phyloP scores from a whole-genome alignment of 2,888 invertebrate species.

The Lepidocyrtoides sp. region DNA sequence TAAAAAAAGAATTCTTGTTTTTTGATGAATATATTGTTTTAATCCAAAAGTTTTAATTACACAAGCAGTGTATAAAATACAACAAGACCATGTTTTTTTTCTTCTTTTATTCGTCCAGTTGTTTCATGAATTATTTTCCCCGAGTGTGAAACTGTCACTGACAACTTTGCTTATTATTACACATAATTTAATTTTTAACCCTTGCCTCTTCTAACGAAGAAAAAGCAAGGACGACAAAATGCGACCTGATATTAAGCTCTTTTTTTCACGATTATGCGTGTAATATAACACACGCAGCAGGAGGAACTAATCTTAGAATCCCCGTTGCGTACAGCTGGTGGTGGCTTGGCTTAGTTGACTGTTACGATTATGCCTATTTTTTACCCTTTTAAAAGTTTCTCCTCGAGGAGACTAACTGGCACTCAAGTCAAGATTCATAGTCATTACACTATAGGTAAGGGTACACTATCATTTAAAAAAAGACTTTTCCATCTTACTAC shows the following conservation, averaged over 20 bases:
- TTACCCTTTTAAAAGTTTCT: conserved; percentile 24
- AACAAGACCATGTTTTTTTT: neutral
- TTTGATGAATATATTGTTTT: conserved; percentile 62
- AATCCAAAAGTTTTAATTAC: conserved; percentile 37
- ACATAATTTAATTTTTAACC: neutral
- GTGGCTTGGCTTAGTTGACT: conserved; percentile 41
- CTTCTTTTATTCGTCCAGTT: neutral
- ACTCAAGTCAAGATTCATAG: too few species aligned
- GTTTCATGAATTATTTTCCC: conserved; percentile 8
- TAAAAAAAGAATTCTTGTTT: conserved; percentile 21
- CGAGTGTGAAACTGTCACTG: conserved; percentile 23
- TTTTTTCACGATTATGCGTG: neutral
- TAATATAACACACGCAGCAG: conserved; percentile 52
- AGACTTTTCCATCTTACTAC: neutral
- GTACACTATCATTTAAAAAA: neutral
- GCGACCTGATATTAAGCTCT: neutral
- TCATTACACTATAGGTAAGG: too few species aligned
- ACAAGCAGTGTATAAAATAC: neutral
- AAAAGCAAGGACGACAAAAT: conserved; percentile 23
- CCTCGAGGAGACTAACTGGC: neutral
- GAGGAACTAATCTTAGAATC: conserved; percentile 60
- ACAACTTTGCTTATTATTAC: conserved; percentile 9
- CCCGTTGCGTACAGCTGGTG: conserved; percentile 51
- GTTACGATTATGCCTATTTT: conserved; percentile 45
- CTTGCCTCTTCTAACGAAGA: conserved; percentile 5